phyloP scores from a whole-genome alignment of 2,888 invertebrate genomes.

The Agonopterix alstromeriana region DNA sequence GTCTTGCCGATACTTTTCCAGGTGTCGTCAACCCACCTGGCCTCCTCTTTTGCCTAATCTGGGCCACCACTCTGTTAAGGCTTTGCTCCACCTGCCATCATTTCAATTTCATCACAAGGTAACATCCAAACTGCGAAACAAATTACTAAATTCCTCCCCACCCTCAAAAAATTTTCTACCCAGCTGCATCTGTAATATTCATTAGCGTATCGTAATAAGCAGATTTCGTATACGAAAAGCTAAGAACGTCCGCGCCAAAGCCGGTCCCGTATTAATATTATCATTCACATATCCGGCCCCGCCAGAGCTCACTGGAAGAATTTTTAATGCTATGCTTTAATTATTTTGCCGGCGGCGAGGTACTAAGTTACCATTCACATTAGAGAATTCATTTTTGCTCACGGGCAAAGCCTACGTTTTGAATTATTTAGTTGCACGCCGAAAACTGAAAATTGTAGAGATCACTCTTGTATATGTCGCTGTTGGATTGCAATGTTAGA shows the following conservation, averaged over 20 bases:
- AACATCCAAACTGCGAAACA: too few species aligned
- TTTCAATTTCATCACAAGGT: too few species aligned
- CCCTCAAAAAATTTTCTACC: not conserved
- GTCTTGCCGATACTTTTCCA: too few species aligned
- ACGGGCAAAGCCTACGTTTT: conserved; percentile 37
- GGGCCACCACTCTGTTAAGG: too few species aligned
- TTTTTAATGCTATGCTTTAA: conserved; percentile 75
- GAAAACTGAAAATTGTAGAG: conserved; percentile 64
- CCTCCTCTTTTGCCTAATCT: too few species aligned
- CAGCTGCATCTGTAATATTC: not conserved
- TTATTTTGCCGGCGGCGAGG: conserved; percentile 64
- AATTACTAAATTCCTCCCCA: too few species aligned
- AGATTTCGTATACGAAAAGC: conserved; percentile 28
- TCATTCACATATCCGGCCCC: conserved; percentile 63
- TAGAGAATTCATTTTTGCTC: conserved; percentile 72
- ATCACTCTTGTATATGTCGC: conserved; percentile 55
- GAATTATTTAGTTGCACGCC: conserved; percentile 55
- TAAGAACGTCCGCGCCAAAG: conserved; percentile 29
- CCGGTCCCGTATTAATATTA: conserved; percentile 67
- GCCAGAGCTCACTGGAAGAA: conserved; percentile 65
- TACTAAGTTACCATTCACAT: conserved; percentile 72
- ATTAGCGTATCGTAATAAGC: conserved; percentile 28
- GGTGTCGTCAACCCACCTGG: too few species aligned
- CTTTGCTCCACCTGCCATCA: too few species aligned
- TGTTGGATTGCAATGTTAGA: too few species aligned